Conservation (phyloP, 1,140 invertebrate species). For the Scylla paramamosain region DNA sequence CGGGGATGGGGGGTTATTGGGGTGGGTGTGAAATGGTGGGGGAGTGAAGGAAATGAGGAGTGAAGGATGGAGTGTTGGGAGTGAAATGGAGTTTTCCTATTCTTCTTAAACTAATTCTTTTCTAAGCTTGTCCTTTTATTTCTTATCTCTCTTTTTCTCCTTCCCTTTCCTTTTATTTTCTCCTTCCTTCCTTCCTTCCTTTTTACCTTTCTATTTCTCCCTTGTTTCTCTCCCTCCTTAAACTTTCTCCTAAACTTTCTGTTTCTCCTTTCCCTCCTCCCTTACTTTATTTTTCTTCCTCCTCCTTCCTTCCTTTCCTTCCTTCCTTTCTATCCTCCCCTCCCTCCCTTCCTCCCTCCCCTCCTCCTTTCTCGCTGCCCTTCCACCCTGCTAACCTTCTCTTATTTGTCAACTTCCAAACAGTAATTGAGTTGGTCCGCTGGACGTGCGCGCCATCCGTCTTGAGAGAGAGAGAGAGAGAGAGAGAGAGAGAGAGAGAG, state of each 20-base stretch:
- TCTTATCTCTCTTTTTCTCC: too few relatives aligned
- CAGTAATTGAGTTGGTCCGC: background rate
- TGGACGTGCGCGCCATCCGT: background rate
- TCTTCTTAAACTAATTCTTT: too few relatives aligned
- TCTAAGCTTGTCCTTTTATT: too few relatives aligned
- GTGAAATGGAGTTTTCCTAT: too few relatives aligned
- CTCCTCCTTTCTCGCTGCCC: background rate
- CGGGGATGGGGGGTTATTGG: too few relatives aligned
- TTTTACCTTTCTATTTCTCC: too few relatives aligned
- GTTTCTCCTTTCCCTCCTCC: background rate
- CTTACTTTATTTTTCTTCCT: background rate
- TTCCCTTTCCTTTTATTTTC: too few relatives aligned
- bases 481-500: background rate
- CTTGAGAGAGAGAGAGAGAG: slow-evolving; percentile 11
- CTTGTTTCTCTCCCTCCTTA: too few relatives aligned
- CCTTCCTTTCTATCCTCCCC: background rate
- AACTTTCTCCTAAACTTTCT: too few relatives aligned
- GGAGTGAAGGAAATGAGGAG: too few relatives aligned
- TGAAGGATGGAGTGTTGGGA: too few relatives aligned
- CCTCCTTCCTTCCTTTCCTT: background rate
- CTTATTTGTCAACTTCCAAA: slow-evolving; percentile 15
- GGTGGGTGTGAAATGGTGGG: too few relatives aligned
- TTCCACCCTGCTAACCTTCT: background rate
- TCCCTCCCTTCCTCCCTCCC: background rate
- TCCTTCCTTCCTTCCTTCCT: background rate